These are phyloP conservation scores for Sebastes oblongus DNA, from an alignment of 2,797 vertebrate genomes.

Conservation along the genomic window DNA sequence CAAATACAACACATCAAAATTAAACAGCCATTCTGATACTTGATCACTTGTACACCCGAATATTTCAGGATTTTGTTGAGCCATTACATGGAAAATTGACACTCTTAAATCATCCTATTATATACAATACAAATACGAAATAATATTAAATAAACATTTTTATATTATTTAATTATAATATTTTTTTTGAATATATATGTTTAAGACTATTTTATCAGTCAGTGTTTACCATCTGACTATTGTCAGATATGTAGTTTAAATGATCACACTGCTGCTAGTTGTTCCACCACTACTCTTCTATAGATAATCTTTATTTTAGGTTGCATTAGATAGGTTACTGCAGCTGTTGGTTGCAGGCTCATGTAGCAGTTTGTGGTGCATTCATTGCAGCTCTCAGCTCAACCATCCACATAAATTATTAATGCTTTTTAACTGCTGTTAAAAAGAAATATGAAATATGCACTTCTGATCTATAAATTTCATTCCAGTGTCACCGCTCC, in stretches of 20 bases:
- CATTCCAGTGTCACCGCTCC: constrained; percentile 52
- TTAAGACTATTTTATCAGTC: not conserved
- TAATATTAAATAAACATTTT: no score
- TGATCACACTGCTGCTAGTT: constrained; percentile 25
- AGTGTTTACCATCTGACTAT: not conserved
- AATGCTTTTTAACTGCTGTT: constrained; percentile 85
- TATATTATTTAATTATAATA: no score
- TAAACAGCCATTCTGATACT: not conserved
- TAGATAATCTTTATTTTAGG: constrained; percentile 22
- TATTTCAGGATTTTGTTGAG: not conserved
- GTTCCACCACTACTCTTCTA: constrained; percentile 48
- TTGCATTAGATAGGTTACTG: constrained; percentile 74
- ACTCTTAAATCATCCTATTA: not conserved
- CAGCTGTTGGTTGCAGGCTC: constrained; percentile 69
- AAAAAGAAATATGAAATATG: constrained; percentile 78
- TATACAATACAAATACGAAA: not conserved
- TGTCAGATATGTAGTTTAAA: not conserved
- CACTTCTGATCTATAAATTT: constrained; percentile 67
- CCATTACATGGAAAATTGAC: not conserved
- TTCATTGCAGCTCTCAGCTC: constrained; percentile 87
- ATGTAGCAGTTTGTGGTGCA: constrained; percentile 86
- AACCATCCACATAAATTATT: constrained; percentile 87
- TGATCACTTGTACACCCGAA: not conserved
- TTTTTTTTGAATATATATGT: not conserved
- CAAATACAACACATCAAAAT: not conserved